A percentile compares a stretch with the other conserved stretches of the same genome.
Evolutionary conservation across 2,888 invertebrate species (phyloP).

Genomic region (Thumatha senex): DNA sequence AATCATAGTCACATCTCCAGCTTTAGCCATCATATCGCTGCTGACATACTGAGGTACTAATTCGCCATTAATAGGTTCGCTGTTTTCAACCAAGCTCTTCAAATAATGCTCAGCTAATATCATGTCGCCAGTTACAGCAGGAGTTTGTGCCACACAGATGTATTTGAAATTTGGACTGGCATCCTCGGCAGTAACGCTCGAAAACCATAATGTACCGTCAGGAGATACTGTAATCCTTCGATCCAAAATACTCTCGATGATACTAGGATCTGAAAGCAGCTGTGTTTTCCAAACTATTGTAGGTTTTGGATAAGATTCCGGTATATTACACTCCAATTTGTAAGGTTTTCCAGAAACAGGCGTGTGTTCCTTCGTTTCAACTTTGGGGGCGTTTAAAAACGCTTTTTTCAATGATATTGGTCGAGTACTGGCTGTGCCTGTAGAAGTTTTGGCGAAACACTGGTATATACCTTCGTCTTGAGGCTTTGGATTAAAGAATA

Average conservation of each 20-base stretch:
- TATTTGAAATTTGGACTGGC: slow-evolving; percentile 52
- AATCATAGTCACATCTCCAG: slow-evolving; percentile 54
- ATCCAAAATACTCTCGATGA: slow-evolving; percentile 41
- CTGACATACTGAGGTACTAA: slow-evolving; percentile 59
- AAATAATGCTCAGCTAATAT: slow-evolving; percentile 59
- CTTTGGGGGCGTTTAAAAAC: slow-evolving; percentile 46
- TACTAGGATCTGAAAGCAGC: slow-evolving; percentile 38
- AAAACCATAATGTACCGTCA: slow-evolving; percentile 61
- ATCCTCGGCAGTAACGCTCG: slow-evolving; percentile 58
- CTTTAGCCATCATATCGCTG: slow-evolving; percentile 50
- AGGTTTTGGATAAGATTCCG: slow-evolving; percentile 61
- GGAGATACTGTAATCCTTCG: slow-evolving; percentile 55
- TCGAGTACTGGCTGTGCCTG: slow-evolving; percentile 56
- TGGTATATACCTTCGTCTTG: slow-evolving; percentile 61
- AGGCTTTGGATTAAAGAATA: slow-evolving; percentile 52
- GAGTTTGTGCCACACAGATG: slow-evolving; percentile 59
- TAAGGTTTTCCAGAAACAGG: slow-evolving; percentile 61
- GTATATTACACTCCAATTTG: slow-evolving; percentile 57
- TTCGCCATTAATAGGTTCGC: slow-evolving; percentile 46
- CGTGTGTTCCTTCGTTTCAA: slow-evolving; percentile 43
- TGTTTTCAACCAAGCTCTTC: slow-evolving; percentile 43
- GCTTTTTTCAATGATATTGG: slow-evolving; percentile 46
- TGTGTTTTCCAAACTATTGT: slow-evolving; percentile 60
- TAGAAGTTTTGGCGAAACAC: slow-evolving; percentile 54
- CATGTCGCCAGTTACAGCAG: slow-evolving; percentile 50